These are phyloP conservation scores for Nymphalis io DNA, from an alignment of 1,140 invertebrate species.

Conservation along the genomic window DNA sequence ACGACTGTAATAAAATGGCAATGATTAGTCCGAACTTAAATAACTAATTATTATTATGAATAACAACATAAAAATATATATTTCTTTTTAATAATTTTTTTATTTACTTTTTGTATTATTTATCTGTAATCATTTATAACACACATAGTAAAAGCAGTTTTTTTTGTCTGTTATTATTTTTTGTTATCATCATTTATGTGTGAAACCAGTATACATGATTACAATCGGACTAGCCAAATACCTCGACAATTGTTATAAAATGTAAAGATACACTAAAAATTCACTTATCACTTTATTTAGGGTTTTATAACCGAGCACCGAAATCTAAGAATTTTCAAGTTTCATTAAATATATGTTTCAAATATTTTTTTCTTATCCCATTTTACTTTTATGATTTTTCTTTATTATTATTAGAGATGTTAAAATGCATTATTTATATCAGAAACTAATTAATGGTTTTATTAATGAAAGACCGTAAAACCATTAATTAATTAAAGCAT, in stretches of 20 bases:
- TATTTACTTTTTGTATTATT: neutral
- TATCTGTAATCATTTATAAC: conserved; percentile 4
- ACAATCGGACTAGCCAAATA: conserved; percentile 65
- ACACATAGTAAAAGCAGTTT: neutral
- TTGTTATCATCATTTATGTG: conserved; percentile 10
- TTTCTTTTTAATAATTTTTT: conserved; percentile 21
- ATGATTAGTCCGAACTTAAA: conserved; percentile 66
- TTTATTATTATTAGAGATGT: too few species aligned
- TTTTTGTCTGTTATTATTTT: neutral
- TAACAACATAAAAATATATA: conserved; percentile 10
- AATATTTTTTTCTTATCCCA: neutral
- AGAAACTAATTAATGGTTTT: neutral
- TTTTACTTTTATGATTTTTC: too few species aligned
- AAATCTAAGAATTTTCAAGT: conserved; percentile 40
- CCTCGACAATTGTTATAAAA: conserved; percentile 42
- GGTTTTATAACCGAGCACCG: conserved; percentile 56
- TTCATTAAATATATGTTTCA: neutral
- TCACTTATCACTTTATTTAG: conserved; percentile 30
- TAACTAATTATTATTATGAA: conserved; percentile 28
- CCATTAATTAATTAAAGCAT: neutral
- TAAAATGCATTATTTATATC: neutral
- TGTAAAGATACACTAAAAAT: conserved; percentile 45
- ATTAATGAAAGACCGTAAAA: neutral
- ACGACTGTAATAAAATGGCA: conserved; percentile 52
- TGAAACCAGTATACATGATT: conserved; percentile 14